A percentile compares a stretch with the other conserved stretches of the same genome.
Conservation (phyloP, 2,113 vertebrate genomes). For the Mus pahari region DNA sequence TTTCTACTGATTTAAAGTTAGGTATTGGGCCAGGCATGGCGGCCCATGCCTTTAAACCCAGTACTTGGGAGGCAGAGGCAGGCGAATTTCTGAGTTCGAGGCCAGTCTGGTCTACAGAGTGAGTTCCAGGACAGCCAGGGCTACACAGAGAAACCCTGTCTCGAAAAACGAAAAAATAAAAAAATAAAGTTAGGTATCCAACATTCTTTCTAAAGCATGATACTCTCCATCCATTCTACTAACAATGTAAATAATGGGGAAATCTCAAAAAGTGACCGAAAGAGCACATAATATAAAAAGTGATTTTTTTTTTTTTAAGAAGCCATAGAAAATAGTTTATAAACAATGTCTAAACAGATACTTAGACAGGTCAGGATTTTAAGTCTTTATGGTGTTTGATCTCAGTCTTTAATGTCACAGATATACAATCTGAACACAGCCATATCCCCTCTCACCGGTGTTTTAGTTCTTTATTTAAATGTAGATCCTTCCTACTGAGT, state of each 20-base stretch:
- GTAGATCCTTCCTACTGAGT: background rate
- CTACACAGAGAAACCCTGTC: too few species aligned
- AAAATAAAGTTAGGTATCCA: background rate
- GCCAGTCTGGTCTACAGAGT: too few species aligned
- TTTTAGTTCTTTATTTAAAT: background rate
- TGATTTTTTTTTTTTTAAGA: background rate
- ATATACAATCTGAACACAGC: background rate
- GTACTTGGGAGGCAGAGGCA: too few species aligned
- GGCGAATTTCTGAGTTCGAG: too few species aligned
- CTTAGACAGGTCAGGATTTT: background rate
- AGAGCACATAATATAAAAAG: background rate
- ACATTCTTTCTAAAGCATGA: constrained; percentile 29
- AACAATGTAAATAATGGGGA: constrained; percentile 1
- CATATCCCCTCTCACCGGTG: background rate
- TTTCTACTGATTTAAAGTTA: background rate
- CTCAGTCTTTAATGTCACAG: background rate
- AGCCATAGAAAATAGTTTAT: background rate
- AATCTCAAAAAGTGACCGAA: background rate
- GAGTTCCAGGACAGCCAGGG: too few species aligned
- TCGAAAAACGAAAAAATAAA: too few species aligned
- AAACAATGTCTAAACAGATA: background rate
- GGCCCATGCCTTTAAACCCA: too few species aligned
- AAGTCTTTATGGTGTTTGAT: background rate
- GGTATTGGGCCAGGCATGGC: too few species aligned
- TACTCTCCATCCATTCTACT: background rate